phyloP scores from a whole-genome alignment of 2,888 invertebrate species.

The Allygus modestus region DNA sequence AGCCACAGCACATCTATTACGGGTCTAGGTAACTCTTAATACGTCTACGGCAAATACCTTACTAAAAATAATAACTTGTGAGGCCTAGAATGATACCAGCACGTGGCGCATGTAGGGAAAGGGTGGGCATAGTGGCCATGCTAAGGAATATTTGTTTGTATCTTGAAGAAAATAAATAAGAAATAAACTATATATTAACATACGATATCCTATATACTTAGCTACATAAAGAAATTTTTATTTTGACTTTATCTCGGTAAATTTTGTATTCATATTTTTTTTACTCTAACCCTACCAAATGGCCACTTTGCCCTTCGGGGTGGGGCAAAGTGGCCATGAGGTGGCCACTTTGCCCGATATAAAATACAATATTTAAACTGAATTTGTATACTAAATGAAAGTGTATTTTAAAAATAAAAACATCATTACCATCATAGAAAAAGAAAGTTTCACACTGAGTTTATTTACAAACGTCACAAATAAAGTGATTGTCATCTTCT shows the following conservation, averaged over 20 bases:
- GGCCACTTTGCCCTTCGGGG: slow-evolving; percentile 59
- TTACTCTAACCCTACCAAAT: slow-evolving; percentile 51
- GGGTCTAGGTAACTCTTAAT: no score
- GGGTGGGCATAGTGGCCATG: slow-evolving; percentile 58
- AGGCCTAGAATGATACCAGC: no score
- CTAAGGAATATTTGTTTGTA: slow-evolving; percentile 50
- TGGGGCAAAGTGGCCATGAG: slow-evolving; percentile 37
- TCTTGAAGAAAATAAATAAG: slow-evolving; percentile 44
- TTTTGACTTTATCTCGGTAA: slow-evolving; percentile 34
- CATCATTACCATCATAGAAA: no score
- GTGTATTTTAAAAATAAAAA: slow-evolving; percentile 52
- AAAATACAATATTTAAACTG: slow-evolving; percentile 53
- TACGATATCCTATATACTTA: slow-evolving; percentile 46
- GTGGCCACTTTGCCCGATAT: slow-evolving; percentile 54
- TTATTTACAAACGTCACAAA: slow-evolving; percentile 55
- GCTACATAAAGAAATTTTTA: slow-evolving; percentile 24
- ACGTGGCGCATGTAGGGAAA: slow-evolving; percentile 50
- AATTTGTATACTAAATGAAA: slow-evolving; percentile 44
- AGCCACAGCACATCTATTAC: no score
- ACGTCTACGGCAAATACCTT: no score
- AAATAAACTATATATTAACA: slow-evolving; percentile 47
- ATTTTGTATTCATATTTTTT: slow-evolving; percentile 41
- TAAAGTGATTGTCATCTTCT: slow-evolving; percentile 47
- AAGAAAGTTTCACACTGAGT: no score
- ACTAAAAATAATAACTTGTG: no score